phyloP scores from a whole-genome alignment of 1,140 invertebrate genomes.

The Meloidogyne exigua region DNA sequence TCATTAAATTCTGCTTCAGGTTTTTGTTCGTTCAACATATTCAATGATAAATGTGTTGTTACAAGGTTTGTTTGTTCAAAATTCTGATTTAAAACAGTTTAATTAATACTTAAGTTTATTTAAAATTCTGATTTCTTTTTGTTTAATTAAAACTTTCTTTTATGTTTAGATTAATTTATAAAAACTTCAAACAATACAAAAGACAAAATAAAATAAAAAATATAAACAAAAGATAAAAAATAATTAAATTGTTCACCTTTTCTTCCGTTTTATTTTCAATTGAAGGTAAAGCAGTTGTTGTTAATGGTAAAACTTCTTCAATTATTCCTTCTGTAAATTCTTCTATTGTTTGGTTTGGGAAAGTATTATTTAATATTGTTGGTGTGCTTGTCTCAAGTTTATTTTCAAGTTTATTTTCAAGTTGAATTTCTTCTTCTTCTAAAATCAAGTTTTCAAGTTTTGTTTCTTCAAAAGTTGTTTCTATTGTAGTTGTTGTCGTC shows the following conservation, averaged over 20 bases:
- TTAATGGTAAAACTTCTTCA: not conserved
- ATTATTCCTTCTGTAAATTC: not conserved
- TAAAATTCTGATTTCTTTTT: not conserved
- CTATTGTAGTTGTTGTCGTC: not conserved
- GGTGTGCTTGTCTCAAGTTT: too few relatives aligned
- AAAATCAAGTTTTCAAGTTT: not conserved
- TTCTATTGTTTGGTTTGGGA: not conserved
- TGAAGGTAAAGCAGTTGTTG: too few relatives aligned
- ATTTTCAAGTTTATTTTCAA: not conserved
- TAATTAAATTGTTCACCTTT: slow-evolving; percentile 1
- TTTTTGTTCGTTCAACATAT: not conserved
- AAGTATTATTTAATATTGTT: too few relatives aligned
- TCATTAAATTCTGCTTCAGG: not conserved
- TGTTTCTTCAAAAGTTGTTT: not conserved
- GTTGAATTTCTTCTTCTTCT: not conserved
- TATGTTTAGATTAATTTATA: not conserved
- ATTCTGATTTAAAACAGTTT: not conserved
- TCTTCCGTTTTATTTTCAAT: not conserved
- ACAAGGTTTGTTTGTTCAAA: not conserved
- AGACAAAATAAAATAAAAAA: not conserved
- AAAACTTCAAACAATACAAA: not conserved
- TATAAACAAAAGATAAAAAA: not conserved
- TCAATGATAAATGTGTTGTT: not conserved
- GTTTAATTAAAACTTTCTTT: not conserved
- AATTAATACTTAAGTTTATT: not conserved